Base-by-base conservation (phyloP, 2,888 invertebrate genomes). In the Eledona agricola region DNA sequence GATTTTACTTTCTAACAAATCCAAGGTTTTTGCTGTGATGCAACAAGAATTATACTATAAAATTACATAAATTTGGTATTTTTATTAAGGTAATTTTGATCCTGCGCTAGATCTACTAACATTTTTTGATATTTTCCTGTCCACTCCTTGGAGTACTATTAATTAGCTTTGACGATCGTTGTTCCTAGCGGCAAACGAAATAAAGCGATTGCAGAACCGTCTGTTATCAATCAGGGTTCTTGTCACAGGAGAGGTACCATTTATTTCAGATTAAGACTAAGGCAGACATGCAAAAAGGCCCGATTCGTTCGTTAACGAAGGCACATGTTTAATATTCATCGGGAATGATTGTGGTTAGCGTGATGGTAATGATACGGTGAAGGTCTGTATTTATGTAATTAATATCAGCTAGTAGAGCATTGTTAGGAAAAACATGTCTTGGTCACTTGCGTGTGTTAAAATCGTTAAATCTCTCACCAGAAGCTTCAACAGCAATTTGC, bases 391-490 rank as follows among this genome's bases (percentile, higher is more conserved):
- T 51, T 50, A 50, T 42, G 32, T 23, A 42, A 50, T 50, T 42
- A 42, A 42, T 50, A 42, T 11, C 15, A 13, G 20, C 13, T 19
- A 11, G 25, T 17, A 22, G 37, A 32, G 34, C 34, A 43, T 43
- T 51, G 51, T 51, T 51, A 28, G 43, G 22, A 19, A 28, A 9
- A 50, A 32, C 29, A 35, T 6, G 28, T 28, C 11, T 28, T 6
- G 7, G 7, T 19, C 11, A 43, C 25, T 46, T 46, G 46, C 46
- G 46, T 46, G 46, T 26, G 28, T 46, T 46, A 16, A 46, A 35
- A 35, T 35, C 46, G 35, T 46, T 46, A 46, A 46, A 35, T 25
- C 32, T 43, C 31, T 43, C 28, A 42, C 42, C 35, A 46, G 35
- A 35, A 46, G 46, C 46, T 28, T 35, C 26, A 28, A 19, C 35